Percentiles rank a stretch among this genome's conserved stretches.
Conservation (phyloP, 1,140 invertebrate genomes). For the Sminthurides bifidus region DNA sequence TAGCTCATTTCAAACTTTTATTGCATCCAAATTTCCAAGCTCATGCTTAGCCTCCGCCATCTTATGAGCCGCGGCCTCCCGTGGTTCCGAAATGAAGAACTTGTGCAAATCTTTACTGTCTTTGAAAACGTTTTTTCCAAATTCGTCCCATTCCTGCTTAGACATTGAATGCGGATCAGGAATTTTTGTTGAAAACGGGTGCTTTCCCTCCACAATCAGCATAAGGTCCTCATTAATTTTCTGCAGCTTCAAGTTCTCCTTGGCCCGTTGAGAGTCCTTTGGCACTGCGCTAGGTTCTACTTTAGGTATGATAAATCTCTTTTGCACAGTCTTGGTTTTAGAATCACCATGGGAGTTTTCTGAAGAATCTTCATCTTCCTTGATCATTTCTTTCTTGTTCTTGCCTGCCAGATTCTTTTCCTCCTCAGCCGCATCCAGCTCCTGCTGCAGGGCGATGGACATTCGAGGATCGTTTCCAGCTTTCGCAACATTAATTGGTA, state of each 20-base stretch:
- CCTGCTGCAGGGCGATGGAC: conserved; percentile 36
- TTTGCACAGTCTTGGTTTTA: background rate
- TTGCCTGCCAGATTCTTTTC: conserved; percentile 1
- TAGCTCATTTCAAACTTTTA: too few relatives aligned
- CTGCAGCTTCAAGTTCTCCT: conserved; percentile 12
- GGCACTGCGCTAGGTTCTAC: conserved; percentile 9
- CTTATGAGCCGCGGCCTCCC: conserved; percentile 16
- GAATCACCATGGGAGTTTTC: background rate
- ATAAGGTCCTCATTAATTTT: conserved; percentile 18
- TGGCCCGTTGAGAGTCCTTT: conserved; percentile 22
- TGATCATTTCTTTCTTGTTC: background rate
- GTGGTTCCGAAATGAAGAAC: conserved; percentile 22
- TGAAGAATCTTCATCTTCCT: background rate
- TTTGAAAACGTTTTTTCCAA: conserved; percentile 22
- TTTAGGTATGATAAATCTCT: conserved; percentile 2
- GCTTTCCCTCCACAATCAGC: conserved; percentile 25
- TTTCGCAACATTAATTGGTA: conserved; percentile 14
- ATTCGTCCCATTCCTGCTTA: conserved; percentile 30
- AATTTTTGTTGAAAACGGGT: conserved; percentile 13
- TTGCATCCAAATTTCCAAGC: too few relatives aligned
- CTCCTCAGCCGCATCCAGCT: background rate
- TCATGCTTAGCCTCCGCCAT: too few relatives aligned
- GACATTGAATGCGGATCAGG: conserved; percentile 26
- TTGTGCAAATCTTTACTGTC: conserved; percentile 19
- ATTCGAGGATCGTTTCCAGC: conserved; percentile 33